Percentiles rank a stretch among this genome's conserved stretches.
phyloP scores from a whole-genome alignment of 2,888 invertebrate genomes.

The Flexamia atlantica region DNA sequence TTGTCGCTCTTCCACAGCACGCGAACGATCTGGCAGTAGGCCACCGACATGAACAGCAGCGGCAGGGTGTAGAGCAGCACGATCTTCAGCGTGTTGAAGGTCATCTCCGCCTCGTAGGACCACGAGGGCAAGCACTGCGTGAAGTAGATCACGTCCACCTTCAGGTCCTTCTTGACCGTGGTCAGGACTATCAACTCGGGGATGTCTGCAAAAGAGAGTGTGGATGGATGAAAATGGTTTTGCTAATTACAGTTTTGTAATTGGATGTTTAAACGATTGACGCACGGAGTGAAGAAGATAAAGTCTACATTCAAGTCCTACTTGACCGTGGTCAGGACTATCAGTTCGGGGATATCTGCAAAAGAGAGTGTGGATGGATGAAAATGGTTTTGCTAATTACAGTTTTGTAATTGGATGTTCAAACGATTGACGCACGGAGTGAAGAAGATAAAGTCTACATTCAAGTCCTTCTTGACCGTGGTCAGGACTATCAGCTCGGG shows the following conservation, averaged over 20 bases:
- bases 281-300: slow-evolving; percentile 84
- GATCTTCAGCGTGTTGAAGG: slow-evolving; percentile 84
- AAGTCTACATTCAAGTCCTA: slow-evolving; percentile 76
- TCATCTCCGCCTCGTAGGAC: slow-evolving; percentile 83
- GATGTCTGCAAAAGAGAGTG: slow-evolving; percentile 78
- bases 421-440: too few relatives aligned
- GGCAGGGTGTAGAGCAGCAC: slow-evolving; percentile 89
- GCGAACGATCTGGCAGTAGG: slow-evolving; percentile 90
- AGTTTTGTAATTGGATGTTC: too few relatives aligned
- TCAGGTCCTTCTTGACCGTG: slow-evolving; percentile 75
- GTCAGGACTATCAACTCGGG: slow-evolving; percentile 88
- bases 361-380: not conserved
- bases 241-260: not conserved
- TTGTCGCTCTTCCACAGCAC: slow-evolving; percentile 90
- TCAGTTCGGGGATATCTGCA: slow-evolving; percentile 87
- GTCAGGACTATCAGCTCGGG: slow-evolving; percentile 88
- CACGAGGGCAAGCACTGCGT: slow-evolving; percentile 86
- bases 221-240: slow-evolving; percentile 8
- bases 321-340: slow-evolving; percentile 81
- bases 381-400: too few relatives aligned
- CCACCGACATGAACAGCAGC: slow-evolving; percentile 88
- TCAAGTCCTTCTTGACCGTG: slow-evolving; percentile 75
- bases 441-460: slow-evolving; percentile 80
- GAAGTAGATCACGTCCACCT: slow-evolving; percentile 80
- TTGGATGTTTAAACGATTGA: slow-evolving; percentile 69